Conservation (phyloP, 30 jellyfish, hydroid and myxozoan species). For the Rhopilema esculentum region DNA sequence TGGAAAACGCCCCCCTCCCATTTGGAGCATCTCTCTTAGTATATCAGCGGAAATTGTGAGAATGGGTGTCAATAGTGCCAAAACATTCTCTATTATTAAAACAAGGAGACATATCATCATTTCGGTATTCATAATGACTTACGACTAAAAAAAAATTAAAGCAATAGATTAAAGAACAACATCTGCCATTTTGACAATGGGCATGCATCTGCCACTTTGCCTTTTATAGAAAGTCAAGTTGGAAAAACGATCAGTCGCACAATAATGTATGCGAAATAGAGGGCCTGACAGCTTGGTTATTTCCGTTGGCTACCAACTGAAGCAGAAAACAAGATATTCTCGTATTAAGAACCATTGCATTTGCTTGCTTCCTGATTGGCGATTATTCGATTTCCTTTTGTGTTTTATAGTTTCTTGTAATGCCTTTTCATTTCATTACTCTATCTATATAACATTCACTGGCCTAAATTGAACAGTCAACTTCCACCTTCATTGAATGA, state of each 20-base stretch:
- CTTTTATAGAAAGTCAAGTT: neutral
- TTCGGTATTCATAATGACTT: neutral
- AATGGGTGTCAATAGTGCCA: no score
- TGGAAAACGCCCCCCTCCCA: no score
- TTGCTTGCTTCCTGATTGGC: conserved; percentile 39
- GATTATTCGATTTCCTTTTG: neutral
- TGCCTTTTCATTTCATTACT: neutral
- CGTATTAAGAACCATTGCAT: neutral
- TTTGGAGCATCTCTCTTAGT: no score
- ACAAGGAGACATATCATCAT: no score
- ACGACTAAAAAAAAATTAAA: neutral
- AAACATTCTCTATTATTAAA: no score
- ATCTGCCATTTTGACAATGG: neutral
- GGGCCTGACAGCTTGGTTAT: neutral
- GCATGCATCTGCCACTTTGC: neutral
- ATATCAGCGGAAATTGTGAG: no score
- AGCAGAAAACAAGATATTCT: conserved; percentile 18
- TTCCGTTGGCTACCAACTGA: neutral
- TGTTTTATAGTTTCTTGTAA: neutral
- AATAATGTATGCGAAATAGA: neutral
- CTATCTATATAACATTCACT: neutral
- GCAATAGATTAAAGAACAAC: neutral
- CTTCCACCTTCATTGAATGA: neutral
- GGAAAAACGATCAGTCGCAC: neutral
- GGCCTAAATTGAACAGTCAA: neutral